These are phyloP conservation scores for Oryzias melastigma DNA, from an alignment of 2,113 vertebrate genomes.

Conservation along the genomic window DNA sequence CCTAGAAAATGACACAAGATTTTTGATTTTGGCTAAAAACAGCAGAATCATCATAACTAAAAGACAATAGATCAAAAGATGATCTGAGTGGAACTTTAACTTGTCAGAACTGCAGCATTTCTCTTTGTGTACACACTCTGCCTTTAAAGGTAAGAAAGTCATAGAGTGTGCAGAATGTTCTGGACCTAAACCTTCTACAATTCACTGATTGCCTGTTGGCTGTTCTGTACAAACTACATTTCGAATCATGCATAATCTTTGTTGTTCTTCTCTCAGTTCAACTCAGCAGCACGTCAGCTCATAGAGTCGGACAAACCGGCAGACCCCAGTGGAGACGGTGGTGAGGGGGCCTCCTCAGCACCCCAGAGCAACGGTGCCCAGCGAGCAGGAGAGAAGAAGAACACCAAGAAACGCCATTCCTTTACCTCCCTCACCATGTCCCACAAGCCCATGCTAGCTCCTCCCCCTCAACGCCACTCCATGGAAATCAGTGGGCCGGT, in stretches of 20 bases:
- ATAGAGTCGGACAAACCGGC: conserved; percentile 94
- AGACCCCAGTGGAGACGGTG: conserved; percentile 77
- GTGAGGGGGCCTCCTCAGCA: conserved; percentile 84
- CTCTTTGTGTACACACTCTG: no score
- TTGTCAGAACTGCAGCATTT: no score
- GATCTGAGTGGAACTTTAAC: no score
- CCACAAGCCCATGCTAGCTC: conserved; percentile 89
- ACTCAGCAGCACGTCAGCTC: conserved; percentile 91
- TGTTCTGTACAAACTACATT: conserved; percentile 29
- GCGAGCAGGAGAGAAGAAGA: conserved; percentile 90
- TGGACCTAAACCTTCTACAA: no score
- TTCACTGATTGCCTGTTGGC: neutral
- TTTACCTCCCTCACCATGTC: conserved; percentile 99
- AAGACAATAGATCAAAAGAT: no score
- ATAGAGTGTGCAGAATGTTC: no score
- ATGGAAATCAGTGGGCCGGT: conserved; percentile 99
- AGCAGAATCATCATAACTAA: no score
- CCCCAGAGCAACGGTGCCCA: conserved; percentile 84
- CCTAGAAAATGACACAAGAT: no score
- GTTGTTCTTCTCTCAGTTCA: conserved; percentile 80
- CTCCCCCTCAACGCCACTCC: conserved; percentile 93
- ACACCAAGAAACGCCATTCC: conserved; percentile 97
- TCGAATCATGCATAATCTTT: conserved; percentile 7
- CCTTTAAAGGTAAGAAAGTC: no score
- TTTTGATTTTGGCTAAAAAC: no score